These are phyloP conservation scores for Muntiacus reevesi DNA, from an alignment of 2,113 vertebrate genomes.

Conservation along the genomic window DNA sequence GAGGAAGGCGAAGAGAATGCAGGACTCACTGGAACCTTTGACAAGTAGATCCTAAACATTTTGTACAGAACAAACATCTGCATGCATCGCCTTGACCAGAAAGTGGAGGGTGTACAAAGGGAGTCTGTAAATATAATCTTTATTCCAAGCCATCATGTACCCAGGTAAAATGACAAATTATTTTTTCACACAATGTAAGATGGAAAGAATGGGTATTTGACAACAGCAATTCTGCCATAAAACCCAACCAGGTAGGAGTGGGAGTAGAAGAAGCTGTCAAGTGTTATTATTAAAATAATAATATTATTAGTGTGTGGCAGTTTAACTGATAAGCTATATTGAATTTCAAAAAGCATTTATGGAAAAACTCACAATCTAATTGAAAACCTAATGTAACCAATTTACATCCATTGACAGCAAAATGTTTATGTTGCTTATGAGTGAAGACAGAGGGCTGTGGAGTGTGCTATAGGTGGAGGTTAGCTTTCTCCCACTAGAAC, in stretches of 20 bases:
- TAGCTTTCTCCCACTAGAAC: background rate
- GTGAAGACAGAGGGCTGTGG: background rate
- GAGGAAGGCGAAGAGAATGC: background rate
- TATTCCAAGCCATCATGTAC: background rate
- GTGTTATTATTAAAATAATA: background rate
- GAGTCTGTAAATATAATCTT: background rate
- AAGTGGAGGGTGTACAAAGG: background rate
- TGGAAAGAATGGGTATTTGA: background rate
- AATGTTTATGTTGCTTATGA: background rate
- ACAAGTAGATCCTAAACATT: background rate
- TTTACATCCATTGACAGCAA: background rate
- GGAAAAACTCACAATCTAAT: background rate
- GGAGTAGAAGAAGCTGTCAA: background rate
- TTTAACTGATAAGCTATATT: background rate
- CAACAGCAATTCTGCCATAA: background rate
- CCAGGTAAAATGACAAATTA: background rate
- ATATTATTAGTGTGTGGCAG: background rate
- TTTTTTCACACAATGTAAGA: background rate
- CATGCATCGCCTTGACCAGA: background rate
- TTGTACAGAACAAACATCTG: background rate
- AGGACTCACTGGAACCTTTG: background rate
- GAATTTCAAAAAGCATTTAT: background rate
- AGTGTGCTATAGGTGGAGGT: rapidly evolving
- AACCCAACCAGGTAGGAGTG: background rate
- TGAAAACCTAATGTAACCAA: background rate